These are phyloP conservation scores for Andrena minutula DNA, from an alignment of 2,888 invertebrate genomes.

Conservation along the genomic window DNA sequence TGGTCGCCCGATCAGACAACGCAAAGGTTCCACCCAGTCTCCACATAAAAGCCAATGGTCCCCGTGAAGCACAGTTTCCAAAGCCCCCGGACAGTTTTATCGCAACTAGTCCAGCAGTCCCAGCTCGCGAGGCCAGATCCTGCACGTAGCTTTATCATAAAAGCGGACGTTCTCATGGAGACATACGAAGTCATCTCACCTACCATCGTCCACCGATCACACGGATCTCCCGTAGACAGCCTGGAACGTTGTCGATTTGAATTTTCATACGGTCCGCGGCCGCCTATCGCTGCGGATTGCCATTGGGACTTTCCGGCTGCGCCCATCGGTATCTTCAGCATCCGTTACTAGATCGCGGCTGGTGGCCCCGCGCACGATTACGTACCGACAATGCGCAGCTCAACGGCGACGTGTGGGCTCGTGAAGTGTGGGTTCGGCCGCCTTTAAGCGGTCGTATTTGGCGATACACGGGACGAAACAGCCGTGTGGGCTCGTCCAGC, in stretches of 20 bases:
- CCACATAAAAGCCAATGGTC: too few species aligned
- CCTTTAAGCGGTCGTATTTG: constrained; percentile 80
- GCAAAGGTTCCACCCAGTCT: too few species aligned
- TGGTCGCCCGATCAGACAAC: too few species aligned
- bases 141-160: too few species aligned
- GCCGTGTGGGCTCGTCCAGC: constrained; percentile 70
- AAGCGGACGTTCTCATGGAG: too few species aligned
- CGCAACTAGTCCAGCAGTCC: too few species aligned
- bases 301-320: constrained; percentile 12
- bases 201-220: background rate
- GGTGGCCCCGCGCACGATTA: constrained; percentile 57
- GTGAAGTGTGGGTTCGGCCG: constrained; percentile 79
- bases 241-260: constrained; percentile 10
- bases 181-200: background rate
- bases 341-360: constrained; percentile 54
- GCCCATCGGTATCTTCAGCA: constrained; percentile 20
- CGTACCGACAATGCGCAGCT: constrained; percentile 61
- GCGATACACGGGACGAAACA: constrained; percentile 74
- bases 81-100: too few species aligned
- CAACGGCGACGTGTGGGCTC: constrained; percentile 77
- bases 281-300: constrained; percentile 1
- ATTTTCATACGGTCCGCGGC: constrained; percentile 1
- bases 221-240: background rate
- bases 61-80: too few species aligned
- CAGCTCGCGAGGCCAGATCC: too few species aligned